phyloP scores from a whole-genome alignment of 2,888 invertebrate genomes.

The Branchipolynoe longqiensis region DNA sequence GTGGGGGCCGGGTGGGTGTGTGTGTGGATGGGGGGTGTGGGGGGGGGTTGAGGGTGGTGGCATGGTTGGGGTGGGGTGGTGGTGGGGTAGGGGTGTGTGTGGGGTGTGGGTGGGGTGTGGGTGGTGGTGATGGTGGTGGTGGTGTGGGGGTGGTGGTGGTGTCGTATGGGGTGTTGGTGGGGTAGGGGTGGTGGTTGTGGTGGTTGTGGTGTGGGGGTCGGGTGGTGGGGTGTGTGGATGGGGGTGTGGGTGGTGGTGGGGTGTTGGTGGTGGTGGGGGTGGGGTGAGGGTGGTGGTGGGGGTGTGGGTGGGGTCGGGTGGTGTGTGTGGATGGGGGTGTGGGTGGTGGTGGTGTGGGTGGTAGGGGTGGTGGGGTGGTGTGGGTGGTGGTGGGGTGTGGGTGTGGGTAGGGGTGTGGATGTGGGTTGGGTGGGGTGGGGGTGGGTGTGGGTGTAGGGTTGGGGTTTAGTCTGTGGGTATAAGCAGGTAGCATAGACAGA shows the following conservation, averaged over 20 bases:
- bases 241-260: background rate
- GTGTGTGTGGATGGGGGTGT: background rate
- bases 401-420: background rate
- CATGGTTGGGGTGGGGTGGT: background rate
- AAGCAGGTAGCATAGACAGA: no score
- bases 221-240: background rate
- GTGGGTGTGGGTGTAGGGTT: background rate
- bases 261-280: background rate
- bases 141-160: background rate
- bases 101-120: background rate
- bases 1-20: no score
- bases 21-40: background rate
- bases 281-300: background rate
- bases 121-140: background rate
- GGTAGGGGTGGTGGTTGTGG: background rate
- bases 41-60: background rate
- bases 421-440: background rate
- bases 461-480: no score
- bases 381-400: background rate
- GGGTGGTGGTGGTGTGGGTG: background rate
- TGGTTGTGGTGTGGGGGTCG: background rate
- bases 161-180: background rate
- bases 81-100: background rate
- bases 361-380: background rate
- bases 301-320: background rate